Base-by-base conservation (phyloP, 1,140 invertebrate genomes). In the Zaprionus capensis region DNA sequence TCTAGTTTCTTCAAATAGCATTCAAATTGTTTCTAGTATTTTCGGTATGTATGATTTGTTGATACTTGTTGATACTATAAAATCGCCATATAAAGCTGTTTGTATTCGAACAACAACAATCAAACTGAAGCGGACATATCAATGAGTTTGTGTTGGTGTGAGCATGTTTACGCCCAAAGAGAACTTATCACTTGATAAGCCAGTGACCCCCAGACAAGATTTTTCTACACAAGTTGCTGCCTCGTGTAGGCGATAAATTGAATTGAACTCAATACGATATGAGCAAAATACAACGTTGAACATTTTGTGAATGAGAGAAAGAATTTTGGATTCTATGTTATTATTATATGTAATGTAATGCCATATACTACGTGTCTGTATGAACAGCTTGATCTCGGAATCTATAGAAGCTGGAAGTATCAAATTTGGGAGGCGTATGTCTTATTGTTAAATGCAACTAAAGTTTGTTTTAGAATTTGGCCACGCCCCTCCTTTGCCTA, bases 121-220 rank as follows among this genome's bases (percentile, higher is more conserved):
- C 41, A 17, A 17, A n/a, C 41, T 53, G 56, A 7, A 41, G 55
- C 51, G 26, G n/a, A 5, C 41, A 70, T 22, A 70, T 46, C 22
- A 56, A 17, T 26, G 17, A 64, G 56, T 5, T 24, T 12, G 28
- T 55, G 63, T 62, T 66, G 20, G 49, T 46, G 41, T 11, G 41
- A 6, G 34, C 57, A 57, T 69, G 17, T 38, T 36, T 12, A 34
- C 26, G 49, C 4, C 22, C 34, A 46, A 46, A 66, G 64, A 71
- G 59, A 36, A 46, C 26, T 65, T 20, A 59, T 56, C 15, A 24
- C 80, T 83, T 41, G 71, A 88, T 88, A 88, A 88, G 84, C 85
- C 85, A 90, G 75, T 88, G 84, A 88, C 84, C 84, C 83, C 81
- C 57, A 63, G 63, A 53, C 67, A 57, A 36, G 53, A 7, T 26